Evolutionary conservation across 2,888 invertebrate species (phyloP).

Genomic region (Eupithecia abbreviata): DNA sequence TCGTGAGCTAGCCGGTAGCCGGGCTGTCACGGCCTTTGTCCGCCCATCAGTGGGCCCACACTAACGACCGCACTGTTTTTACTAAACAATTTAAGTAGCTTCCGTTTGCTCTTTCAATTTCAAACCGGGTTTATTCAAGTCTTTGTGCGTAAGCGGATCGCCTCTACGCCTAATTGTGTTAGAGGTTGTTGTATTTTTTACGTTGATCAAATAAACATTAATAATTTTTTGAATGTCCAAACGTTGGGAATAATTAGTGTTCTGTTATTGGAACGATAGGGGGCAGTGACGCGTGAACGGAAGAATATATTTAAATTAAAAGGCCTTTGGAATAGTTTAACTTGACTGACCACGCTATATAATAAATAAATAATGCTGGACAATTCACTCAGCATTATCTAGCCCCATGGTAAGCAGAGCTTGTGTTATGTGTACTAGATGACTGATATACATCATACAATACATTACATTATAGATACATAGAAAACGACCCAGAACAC

Average conservation of each 20-base stretch:
- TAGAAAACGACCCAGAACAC: too few species aligned
- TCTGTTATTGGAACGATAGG: conserved; percentile 54
- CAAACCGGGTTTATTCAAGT: conserved; percentile 67
- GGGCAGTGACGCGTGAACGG: conserved; percentile 54
- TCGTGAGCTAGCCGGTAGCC: conserved; percentile 50
- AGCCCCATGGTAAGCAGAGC: too few species aligned
- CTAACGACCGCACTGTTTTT: conserved; percentile 77
- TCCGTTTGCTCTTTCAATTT: conserved; percentile 74
- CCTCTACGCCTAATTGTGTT: conserved; percentile 70
- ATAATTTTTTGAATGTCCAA: conserved; percentile 55
- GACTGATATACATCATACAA: too few species aligned
- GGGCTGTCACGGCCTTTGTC: conserved; percentile 57
- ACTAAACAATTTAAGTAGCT: conserved; percentile 81
- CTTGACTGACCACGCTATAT: conserved; percentile 2
- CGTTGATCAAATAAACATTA: conserved; percentile 76
- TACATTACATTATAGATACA: too few species aligned
- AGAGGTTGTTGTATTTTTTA: conserved; percentile 33
- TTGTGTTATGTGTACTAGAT: too few species aligned
- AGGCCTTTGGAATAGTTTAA: not conserved
- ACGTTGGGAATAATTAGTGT: conserved; percentile 58
- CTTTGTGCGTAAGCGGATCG: conserved; percentile 76
- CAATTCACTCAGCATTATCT: too few species aligned
- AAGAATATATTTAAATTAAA: conserved; percentile 13
- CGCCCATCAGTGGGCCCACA: conserved; percentile 60
- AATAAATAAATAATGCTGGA: too few species aligned